Evolutionary conservation across 2,113 vertebrate genomes (phyloP).

Genomic region (Anhinga anhinga): DNA sequence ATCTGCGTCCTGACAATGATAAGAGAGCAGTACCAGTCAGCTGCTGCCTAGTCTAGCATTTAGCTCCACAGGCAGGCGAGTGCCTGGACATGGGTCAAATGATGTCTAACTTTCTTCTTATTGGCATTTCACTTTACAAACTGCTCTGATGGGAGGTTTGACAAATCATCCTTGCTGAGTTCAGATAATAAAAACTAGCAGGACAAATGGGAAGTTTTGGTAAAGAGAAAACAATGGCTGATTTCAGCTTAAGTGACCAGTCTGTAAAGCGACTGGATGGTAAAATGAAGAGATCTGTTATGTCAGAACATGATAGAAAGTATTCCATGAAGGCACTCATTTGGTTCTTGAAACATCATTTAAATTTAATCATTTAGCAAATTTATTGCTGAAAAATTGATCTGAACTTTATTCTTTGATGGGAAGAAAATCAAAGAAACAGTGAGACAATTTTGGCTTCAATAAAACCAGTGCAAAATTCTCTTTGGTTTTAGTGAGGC

Average conservation of each 20-base stretch:
- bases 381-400: background rate
- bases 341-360: background rate
- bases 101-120: constrained; percentile 76
- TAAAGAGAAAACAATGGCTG: background rate
- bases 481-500: background rate
- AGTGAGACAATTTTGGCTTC: background rate
- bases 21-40: constrained; percentile 7
- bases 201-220: constrained; percentile 21
- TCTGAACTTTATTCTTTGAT: background rate
- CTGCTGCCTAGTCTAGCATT: constrained; percentile 14
- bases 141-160: constrained; percentile 53
- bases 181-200: constrained; percentile 25
- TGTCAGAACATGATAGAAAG: background rate
- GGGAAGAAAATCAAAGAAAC: background rate
- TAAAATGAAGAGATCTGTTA: background rate
- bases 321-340: background rate
- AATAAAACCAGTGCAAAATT: background rate
- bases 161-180: constrained; percentile 41
- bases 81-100: constrained; percentile 68
- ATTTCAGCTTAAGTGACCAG: background rate
- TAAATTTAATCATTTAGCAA: background rate
- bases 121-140: constrained; percentile 82
- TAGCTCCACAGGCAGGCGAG: constrained; percentile 58
- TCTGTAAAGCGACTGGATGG: background rate
- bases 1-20: constrained; percentile 62